Percentiles rank a stretch among this genome's conserved stretches.
These are phyloP conservation scores for Tachina fera DNA, from an alignment of 2,888 invertebrate species.

Conservation along the genomic window DNA sequence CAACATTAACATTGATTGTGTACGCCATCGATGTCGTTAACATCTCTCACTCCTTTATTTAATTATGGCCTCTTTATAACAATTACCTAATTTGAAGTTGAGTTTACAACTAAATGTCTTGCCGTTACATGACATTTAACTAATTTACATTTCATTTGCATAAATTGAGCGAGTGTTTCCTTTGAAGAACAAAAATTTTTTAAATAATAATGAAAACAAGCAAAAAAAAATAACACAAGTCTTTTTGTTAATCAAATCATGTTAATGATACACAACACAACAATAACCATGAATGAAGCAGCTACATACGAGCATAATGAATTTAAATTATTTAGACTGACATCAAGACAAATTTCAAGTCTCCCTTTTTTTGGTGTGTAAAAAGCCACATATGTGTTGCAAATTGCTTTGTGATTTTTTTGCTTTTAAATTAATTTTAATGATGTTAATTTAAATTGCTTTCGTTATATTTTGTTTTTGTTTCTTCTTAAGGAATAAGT, in stretches of 20 bases:
- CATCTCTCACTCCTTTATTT: constrained; percentile 49
- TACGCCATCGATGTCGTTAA: neutral
- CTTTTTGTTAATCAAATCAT: constrained; percentile 65
- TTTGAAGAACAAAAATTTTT: constrained; percentile 74
- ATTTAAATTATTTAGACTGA: constrained; percentile 66
- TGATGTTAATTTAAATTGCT: constrained; percentile 30
- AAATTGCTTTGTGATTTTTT: neutral
- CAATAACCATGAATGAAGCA: constrained; percentile 32
- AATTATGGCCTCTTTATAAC: constrained; percentile 60
- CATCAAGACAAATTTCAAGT: constrained; percentile 3
- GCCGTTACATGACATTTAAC: constrained; percentile 73
- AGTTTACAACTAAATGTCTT: constrained; percentile 42
- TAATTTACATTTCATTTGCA: constrained; percentile 81
- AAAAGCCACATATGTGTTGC: constrained; percentile 9
- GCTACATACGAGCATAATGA: constrained; percentile 45
- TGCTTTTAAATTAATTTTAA: neutral
- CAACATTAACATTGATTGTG: too few relatives aligned
- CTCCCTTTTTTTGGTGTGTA: neutral
- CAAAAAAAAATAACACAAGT: constrained; percentile 10
- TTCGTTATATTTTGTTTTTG: constrained; percentile 8
- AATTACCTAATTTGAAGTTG: constrained; percentile 67
- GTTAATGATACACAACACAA: constrained; percentile 40
- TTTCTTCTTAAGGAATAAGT: neutral
- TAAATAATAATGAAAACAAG: constrained; percentile 24
- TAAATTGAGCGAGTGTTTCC: constrained; percentile 79